A percentile compares a stretch with the other conserved stretches of the same genome.
phyloP scores from a whole-genome alignment of 92 coral and sea anemone genomes.

The Umimayanthus chanpuru region DNA sequence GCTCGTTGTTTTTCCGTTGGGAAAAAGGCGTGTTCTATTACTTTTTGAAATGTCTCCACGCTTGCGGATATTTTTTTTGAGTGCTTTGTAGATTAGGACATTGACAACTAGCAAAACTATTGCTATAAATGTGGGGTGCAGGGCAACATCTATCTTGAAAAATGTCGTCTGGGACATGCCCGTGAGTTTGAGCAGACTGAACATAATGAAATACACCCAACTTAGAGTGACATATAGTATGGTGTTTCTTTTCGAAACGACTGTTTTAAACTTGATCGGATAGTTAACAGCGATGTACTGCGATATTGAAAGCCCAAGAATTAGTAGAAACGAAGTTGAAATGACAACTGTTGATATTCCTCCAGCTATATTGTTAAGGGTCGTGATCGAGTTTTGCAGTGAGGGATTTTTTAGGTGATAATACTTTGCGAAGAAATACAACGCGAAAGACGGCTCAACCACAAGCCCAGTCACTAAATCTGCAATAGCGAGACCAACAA shows the following conservation, averaged over 20 bases:
- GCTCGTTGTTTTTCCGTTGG: not conserved
- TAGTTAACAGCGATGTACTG: slow-evolving; percentile 73
- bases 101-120: slow-evolving; percentile 59
- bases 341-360: slow-evolving; percentile 66
- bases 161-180: slow-evolving; percentile 51
- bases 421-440: slow-evolving; percentile 45
- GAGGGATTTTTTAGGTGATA: not conserved
- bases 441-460: slow-evolving; percentile 78
- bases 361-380: slow-evolving; percentile 59
- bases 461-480: slow-evolving; percentile 74
- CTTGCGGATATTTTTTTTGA: slow-evolving; percentile 42
- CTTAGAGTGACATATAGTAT: slow-evolving; percentile 56
- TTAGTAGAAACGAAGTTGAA: slow-evolving; percentile 71
- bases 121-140: slow-evolving; percentile 76
- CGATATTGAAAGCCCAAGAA: slow-evolving; percentile 67
- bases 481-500: slow-evolving; percentile 74
- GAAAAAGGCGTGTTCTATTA: not conserved
- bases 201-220: slow-evolving; percentile 64
- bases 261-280: slow-evolving; percentile 67
- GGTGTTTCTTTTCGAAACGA: slow-evolving; percentile 58
- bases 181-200: slow-evolving; percentile 65
- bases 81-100: slow-evolving; percentile 61
- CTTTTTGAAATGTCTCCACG: not conserved
- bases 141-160: slow-evolving; percentile 62
- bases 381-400: slow-evolving; percentile 39